Evolutionary conservation across 2,113 vertebrate genomes (phyloP).

Genomic region (Vulpes vulpes): DNA sequence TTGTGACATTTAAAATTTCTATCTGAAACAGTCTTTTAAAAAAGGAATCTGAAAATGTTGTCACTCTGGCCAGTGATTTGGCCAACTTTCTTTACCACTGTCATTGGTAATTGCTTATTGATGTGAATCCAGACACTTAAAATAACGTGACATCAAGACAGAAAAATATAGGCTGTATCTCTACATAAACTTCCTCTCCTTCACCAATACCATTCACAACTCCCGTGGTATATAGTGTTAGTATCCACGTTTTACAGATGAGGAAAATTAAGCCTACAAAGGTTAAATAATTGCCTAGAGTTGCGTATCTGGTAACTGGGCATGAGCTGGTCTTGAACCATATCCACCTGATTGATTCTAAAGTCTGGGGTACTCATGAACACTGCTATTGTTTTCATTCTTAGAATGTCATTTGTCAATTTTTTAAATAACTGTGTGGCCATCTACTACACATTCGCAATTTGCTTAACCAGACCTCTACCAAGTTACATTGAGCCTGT

Average conservation of each 20-base stretch:
- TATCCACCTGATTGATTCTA: not conserved
- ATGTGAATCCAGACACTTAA: not conserved
- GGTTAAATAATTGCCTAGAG: not conserved
- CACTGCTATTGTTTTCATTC: not conserved
- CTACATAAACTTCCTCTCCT: too few relatives aligned
- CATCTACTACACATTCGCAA: not conserved
- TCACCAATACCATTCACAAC: not conserved
- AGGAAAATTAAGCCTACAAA: not conserved
- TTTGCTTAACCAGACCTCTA: not conserved
- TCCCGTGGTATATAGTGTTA: not conserved
- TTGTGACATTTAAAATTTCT: not conserved
- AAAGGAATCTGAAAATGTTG: not conserved
- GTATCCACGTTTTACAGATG: not conserved
- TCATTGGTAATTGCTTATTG: not conserved
- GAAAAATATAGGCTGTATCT: not conserved
- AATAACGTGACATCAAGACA: not conserved
- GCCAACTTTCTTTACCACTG: not conserved
- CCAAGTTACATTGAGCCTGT: not conserved
- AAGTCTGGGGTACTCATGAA: not conserved
- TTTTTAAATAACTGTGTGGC: not conserved
- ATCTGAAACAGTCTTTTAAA: not conserved
- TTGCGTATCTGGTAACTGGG: not conserved
- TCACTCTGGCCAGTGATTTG: not conserved
- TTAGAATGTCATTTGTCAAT: not conserved
- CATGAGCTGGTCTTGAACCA: not conserved